Evolutionary conservation across 2,113 vertebrate species (phyloP).

Genomic region (Pardalotus punctatus): DNA sequence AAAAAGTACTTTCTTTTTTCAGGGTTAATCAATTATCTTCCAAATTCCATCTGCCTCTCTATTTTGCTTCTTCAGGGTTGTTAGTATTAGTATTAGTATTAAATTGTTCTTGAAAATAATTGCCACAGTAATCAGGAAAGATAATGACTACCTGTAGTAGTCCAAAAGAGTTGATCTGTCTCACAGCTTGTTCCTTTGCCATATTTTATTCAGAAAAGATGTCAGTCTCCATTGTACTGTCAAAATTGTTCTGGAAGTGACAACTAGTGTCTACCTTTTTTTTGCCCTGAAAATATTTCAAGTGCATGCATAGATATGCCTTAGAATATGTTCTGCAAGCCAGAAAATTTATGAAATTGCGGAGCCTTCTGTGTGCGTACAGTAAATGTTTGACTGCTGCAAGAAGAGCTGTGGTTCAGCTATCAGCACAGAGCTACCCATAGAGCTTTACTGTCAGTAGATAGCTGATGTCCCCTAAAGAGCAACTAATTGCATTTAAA

Average conservation of each 20-base stretch:
- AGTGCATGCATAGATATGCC: background rate
- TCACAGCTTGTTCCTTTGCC: background rate
- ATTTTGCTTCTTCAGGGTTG: background rate
- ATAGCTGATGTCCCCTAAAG: background rate
- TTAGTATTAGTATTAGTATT: background rate
- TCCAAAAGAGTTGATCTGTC: background rate
- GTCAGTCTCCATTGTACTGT: background rate
- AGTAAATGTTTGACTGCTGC: background rate
- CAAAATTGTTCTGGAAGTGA: too few relatives aligned
- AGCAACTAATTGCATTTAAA: background rate
- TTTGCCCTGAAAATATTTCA: background rate
- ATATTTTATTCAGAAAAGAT: background rate
- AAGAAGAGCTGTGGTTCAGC: background rate
- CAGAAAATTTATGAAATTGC: background rate
- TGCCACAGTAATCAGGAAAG: background rate
- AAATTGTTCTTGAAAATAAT: background rate
- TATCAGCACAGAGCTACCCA: background rate
- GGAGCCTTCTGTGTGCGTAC: background rate
- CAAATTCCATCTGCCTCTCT: background rate
- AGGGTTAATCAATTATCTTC: background rate
- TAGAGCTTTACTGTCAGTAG: background rate
- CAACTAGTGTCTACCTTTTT: background rate
- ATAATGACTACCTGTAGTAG: background rate
- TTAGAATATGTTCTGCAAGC: background rate
- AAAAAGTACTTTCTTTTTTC: background rate